Evolutionary conservation across 1,140 invertebrate species (phyloP).

Genomic region (Zelostemma sp.): DNA sequence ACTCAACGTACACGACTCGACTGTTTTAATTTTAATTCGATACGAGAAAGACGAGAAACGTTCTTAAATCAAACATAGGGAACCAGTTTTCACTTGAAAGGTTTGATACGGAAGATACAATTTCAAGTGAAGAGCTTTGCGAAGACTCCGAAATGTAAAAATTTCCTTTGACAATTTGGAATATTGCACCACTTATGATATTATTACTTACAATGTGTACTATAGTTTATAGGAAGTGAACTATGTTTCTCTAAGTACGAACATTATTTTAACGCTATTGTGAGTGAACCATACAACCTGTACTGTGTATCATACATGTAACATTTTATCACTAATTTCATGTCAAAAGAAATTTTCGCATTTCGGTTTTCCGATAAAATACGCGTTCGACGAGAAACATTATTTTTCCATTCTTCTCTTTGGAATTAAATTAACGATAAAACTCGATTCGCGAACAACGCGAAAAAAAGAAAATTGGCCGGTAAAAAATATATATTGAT

Average conservation of each 20-base stretch:
- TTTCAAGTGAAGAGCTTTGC: constrained; percentile 31
- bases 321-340: constrained; percentile 16
- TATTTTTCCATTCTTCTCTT: too few relatives aligned
- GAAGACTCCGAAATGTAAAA: constrained; percentile 20
- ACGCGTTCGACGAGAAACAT: too few relatives aligned
- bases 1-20: constrained; percentile 52
- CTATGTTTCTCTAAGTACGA: constrained; percentile 39
- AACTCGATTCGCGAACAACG: too few relatives aligned
- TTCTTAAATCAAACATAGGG: constrained; percentile 27
- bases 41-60: background rate
- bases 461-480: too few relatives aligned
- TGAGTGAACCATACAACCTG: constrained; percentile 32
- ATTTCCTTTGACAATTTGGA: constrained; percentile 29
- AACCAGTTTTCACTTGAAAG: constrained; percentile 28
- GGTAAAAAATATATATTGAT: too few relatives aligned
- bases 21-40: background rate
- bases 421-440: too few relatives aligned
- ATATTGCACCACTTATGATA: constrained; percentile 48
- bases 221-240: constrained; percentile 41
- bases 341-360: constrained; percentile 30
- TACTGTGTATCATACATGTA: constrained; percentile 41
- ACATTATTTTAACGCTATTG: constrained; percentile 32
- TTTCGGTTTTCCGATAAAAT: background rate
- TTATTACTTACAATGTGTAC: constrained; percentile 32
- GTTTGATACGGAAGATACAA: constrained; percentile 29